Evolutionary conservation across 2,888 invertebrate species (phyloP).

Genomic region (Pyrrhopygopsis socrates): DNA sequence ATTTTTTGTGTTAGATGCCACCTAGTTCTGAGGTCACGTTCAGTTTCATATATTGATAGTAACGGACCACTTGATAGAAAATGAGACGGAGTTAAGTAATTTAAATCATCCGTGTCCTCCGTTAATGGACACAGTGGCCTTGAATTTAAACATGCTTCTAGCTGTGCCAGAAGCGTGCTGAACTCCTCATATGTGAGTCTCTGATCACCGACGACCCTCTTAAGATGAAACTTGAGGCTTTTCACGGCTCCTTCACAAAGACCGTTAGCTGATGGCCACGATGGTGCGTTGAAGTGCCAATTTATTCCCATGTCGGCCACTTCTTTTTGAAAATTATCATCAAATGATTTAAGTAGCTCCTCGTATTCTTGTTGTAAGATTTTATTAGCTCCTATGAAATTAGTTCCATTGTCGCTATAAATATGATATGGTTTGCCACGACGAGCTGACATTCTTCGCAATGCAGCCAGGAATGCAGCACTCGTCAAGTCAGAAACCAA

Average conservation of each 20-base stretch:
- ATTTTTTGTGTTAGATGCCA: conserved; percentile 48
- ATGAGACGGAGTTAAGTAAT: conserved; percentile 18
- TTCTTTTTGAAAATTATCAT: background rate
- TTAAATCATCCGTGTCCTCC: background rate
- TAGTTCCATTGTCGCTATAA: background rate
- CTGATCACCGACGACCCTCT: background rate
- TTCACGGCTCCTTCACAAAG: too few relatives aligned
- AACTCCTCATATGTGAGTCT: background rate
- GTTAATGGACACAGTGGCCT: conserved; percentile 11
- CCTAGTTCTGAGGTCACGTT: conserved; percentile 41
- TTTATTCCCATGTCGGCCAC: conserved; percentile 41
- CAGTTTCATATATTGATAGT: conserved; percentile 19
- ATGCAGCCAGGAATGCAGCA: background rate
- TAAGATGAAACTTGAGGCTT: background rate
- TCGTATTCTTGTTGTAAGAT: background rate
- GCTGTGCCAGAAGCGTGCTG: background rate
- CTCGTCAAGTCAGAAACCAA: background rate
- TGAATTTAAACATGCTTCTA: conserved; percentile 8
- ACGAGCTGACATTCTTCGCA: background rate
- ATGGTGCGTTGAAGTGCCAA: too few relatives aligned
- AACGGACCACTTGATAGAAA: conserved; percentile 31
- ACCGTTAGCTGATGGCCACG: too few relatives aligned
- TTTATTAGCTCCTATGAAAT: background rate
- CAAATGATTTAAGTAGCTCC: too few relatives aligned
- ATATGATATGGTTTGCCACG: background rate